phyloP scores from a whole-genome alignment of 2,888 invertebrate species.

The Drosophila imparisetae region DNA sequence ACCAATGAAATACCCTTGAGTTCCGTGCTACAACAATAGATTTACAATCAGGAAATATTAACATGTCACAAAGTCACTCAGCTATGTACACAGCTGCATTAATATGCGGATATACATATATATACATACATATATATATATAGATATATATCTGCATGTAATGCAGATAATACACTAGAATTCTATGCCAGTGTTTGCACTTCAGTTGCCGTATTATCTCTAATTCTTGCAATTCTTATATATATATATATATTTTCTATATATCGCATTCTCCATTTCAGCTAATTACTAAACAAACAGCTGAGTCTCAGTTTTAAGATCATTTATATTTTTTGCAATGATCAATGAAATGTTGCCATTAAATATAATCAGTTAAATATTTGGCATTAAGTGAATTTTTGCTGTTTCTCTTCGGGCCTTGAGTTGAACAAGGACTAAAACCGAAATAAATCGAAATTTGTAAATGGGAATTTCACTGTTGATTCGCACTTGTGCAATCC shows the following conservation, averaged over 20 bases:
- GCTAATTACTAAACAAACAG: background rate
- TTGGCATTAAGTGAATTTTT: background rate
- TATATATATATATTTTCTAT: background rate
- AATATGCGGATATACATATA: constrained; percentile 6
- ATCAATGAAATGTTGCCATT: too few species aligned
- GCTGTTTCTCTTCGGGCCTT: background rate
- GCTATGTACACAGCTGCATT: constrained; percentile 7
- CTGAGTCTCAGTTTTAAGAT: background rate
- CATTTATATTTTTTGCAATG: too few species aligned
- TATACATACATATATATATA: background rate
- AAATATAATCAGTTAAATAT: too few species aligned
- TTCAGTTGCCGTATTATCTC: background rate
- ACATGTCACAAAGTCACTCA: constrained; percentile 9
- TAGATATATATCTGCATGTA: background rate
- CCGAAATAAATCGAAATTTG: background rate
- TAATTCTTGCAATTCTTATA: too few species aligned
- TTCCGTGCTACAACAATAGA: constrained; percentile 27
- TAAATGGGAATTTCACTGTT: background rate
- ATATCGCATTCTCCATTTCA: background rate
- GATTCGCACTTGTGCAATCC: background rate
- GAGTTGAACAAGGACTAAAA: background rate
- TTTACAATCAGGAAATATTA: constrained; percentile 43
- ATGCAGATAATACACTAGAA: background rate
- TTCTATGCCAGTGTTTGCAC: background rate
- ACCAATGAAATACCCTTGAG: constrained; percentile 16